A percentile compares a stretch with the other conserved stretches of the same genome.
Evolutionary conservation across 1,140 invertebrate genomes (phyloP).

Genomic region (Acromyrmex heyeri): DNA sequence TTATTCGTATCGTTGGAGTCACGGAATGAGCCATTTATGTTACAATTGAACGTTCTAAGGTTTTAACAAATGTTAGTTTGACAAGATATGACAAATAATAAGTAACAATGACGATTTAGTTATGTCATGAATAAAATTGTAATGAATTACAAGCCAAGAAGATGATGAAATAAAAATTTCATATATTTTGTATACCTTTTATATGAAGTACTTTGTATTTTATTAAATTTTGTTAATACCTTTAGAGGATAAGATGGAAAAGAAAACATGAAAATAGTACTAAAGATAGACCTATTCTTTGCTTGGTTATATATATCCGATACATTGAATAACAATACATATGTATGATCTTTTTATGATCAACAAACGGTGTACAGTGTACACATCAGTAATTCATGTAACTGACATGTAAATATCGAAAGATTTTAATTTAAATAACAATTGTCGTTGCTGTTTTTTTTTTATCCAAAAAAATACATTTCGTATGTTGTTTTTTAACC

Average conservation of each 20-base stretch:
- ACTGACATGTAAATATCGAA: not conserved
- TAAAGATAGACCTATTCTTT: not conserved
- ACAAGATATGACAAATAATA: not conserved
- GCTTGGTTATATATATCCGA: no score
- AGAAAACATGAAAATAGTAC: not conserved
- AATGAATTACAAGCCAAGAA: not conserved
- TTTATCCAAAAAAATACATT: no score
- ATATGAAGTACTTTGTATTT: no score
- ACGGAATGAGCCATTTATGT: constrained; percentile 81
- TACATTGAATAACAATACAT: not conserved
- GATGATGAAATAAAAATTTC: not conserved
- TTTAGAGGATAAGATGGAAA: not conserved
- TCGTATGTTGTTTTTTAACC: no score
- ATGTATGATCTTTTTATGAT: not conserved
- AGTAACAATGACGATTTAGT: not conserved
- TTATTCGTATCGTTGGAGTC: constrained; percentile 88
- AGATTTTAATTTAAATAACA: no score
- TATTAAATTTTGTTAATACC: not conserved
- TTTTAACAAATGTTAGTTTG: not conserved
- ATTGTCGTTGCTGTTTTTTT: no score
- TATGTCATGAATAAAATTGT: not conserved
- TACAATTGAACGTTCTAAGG: constrained; percentile 40
- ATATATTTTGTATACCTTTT: not conserved
- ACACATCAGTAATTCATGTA: not conserved
- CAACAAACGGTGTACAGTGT: no score